A percentile compares a stretch with the other conserved stretches of the same genome.
phyloP scores from a whole-genome alignment of 2,797 vertebrate genomes.

The Natrix natrix region DNA sequence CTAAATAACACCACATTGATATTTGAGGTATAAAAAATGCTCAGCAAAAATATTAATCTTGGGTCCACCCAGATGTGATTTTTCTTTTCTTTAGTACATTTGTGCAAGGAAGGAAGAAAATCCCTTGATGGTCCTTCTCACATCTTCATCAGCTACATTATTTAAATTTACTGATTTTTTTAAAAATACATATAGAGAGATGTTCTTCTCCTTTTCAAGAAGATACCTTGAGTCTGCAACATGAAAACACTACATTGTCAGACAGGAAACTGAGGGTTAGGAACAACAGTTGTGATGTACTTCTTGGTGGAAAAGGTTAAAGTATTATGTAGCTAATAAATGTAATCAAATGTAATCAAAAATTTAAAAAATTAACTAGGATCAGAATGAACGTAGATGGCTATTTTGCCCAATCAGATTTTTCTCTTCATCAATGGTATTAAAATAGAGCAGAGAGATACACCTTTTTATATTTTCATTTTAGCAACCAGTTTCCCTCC shows the following conservation, averaged over 20 bases:
- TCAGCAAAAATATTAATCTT: slow-evolving; percentile 29
- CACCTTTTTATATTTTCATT: neutral
- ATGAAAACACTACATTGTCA: slow-evolving; percentile 56
- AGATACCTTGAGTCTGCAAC: slow-evolving; percentile 64
- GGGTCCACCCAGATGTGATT: slow-evolving; percentile 27
- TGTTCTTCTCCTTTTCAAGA: slow-evolving; percentile 40
- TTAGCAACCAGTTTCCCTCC: neutral
- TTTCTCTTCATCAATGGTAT: neutral
- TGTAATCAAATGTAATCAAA: slow-evolving; percentile 40
- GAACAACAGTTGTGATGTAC: slow-evolving; percentile 63
- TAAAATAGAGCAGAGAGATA: neutral
- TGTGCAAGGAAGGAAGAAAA: slow-evolving; percentile 35
- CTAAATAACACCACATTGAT: fast-evolving
- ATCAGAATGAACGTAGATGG: neutral
- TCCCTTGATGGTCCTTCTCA: slow-evolving; percentile 51
- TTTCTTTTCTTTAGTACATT: neutral
- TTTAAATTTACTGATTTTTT: slow-evolving; percentile 52
- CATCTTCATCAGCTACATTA: slow-evolving; percentile 57
- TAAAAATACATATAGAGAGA: slow-evolving; percentile 20
- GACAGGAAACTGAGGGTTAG: slow-evolving; percentile 50
- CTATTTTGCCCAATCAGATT: neutral
- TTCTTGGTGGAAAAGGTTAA: slow-evolving; percentile 62
- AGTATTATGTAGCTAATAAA: slow-evolving; percentile 68
- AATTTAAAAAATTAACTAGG: neutral
- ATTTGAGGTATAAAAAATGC: neutral